Evolutionary conservation across 2,797 vertebrate genomes (phyloP).

Genomic region (Chloroceryle inda): DNA sequence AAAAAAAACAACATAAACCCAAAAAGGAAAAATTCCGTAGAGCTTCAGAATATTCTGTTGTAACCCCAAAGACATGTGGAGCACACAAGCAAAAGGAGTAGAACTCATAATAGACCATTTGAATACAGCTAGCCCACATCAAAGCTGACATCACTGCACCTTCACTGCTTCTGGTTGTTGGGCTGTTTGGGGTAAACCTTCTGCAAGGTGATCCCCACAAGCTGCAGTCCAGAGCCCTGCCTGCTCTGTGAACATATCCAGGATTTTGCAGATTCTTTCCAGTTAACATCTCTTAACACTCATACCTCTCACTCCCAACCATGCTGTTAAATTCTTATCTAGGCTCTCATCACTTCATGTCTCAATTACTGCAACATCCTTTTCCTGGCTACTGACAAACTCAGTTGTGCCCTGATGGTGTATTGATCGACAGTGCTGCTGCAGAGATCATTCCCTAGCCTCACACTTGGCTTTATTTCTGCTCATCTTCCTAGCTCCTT

Average conservation of each 20-base stretch:
- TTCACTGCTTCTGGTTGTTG: neutral
- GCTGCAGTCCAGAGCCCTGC: neutral
- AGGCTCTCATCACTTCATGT: conserved; percentile 17
- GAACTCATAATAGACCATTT: fast-evolving
- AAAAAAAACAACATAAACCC: neutral
- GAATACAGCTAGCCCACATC: neutral
- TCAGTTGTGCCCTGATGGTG: neutral
- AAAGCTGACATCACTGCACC: fast-evolving
- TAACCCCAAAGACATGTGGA: neutral
- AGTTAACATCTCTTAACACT: neutral
- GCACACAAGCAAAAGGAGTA: neutral
- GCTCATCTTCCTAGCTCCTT: conserved; percentile 12
- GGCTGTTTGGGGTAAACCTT: neutral
- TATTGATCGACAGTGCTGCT: conserved; percentile 33
- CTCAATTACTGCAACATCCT: conserved; percentile 62
- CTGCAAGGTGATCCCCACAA: neutral
- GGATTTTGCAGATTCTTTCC: neutral
- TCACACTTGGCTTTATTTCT: neutral
- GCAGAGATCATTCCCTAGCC: neutral
- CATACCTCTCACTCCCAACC: neutral
- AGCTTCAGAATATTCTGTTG: neutral
- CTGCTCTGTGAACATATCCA: neutral
- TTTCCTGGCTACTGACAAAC: conserved; percentile 44
- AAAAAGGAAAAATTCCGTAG: neutral
- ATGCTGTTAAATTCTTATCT: conserved; percentile 39